Evolutionary conservation across 2,888 invertebrate genomes (phyloP).

Genomic region (Archips crataeganus): DNA sequence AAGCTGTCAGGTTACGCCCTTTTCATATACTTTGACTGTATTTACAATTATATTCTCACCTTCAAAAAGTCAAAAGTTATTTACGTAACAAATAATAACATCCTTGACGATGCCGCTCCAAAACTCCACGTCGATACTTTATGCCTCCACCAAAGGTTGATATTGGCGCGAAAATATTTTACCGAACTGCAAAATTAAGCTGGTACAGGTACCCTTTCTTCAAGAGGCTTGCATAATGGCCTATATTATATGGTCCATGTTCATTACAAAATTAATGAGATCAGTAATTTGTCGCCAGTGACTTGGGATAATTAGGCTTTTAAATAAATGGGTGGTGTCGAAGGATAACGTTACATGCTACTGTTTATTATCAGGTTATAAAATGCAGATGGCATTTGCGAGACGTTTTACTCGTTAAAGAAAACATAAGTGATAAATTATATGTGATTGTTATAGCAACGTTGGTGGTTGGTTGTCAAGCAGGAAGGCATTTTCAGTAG

Average conservation of each 20-base stretch:
- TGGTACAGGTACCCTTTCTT: constrained; percentile 50
- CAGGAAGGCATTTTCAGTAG: not conserved
- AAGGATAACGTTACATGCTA: constrained; percentile 36
- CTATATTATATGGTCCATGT: constrained; percentile 45
- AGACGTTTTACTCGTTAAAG: constrained; percentile 1
- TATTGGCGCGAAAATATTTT: constrained; percentile 10
- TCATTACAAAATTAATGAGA: constrained; percentile 46
- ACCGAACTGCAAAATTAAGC: constrained; percentile 20
- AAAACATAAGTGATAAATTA: not conserved
- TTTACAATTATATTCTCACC: constrained; percentile 44
- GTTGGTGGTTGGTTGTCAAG: not conserved
- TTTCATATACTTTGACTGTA: constrained; percentile 34
- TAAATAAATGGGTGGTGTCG: constrained; percentile 39
- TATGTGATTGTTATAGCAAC: not conserved
- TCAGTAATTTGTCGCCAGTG: constrained; percentile 47
- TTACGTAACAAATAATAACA: constrained; percentile 50
- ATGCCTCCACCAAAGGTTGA: constrained; percentile 40
- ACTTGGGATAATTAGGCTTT: constrained; percentile 47
- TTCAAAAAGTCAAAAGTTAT: constrained; percentile 45
- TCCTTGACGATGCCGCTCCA: constrained; percentile 22
- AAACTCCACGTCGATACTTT: constrained; percentile 12
- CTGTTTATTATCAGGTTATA: constrained; percentile 32
- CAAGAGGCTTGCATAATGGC: constrained; percentile 50
- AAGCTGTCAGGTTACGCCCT: constrained; percentile 36
- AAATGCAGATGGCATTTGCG: constrained; percentile 23